A percentile compares a stretch with the other conserved stretches of the same genome.
These are phyloP conservation scores for Bungarus multicinctus DNA, from an alignment of 2,113 vertebrate genomes.

Conservation along the genomic window DNA sequence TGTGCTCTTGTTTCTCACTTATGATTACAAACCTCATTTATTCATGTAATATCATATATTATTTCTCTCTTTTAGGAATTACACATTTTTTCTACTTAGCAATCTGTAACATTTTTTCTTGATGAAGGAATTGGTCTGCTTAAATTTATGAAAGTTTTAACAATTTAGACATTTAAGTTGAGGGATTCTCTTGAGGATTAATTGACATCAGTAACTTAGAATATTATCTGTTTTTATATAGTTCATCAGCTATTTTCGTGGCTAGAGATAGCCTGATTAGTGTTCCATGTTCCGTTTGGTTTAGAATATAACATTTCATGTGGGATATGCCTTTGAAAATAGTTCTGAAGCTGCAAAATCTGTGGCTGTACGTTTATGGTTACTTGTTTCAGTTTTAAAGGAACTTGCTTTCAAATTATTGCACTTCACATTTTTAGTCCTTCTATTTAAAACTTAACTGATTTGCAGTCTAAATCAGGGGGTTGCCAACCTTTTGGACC, in stretches of 20 bases:
- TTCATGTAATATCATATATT: background rate
- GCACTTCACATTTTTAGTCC: too few relatives aligned
- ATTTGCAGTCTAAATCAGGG: too few relatives aligned
- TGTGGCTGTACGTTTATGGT: too few relatives aligned
- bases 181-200: background rate
- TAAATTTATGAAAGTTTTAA: background rate
- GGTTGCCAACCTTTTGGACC: too few relatives aligned
- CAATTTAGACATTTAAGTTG: background rate
- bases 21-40: background rate
- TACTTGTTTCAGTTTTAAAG: too few relatives aligned
- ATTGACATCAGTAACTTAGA: background rate
- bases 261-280: background rate
- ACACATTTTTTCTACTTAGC: background rate
- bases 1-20: background rate
- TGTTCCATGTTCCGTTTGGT: background rate
- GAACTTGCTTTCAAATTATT: too few relatives aligned
- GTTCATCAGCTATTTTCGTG: background rate
- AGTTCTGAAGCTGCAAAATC: too few relatives aligned
- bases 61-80: background rate
- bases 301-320: background rate
- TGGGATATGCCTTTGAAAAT: too few relatives aligned
- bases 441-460: too few relatives aligned
- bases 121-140: background rate
- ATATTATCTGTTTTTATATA: background rate
- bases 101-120: background rate